These are phyloP conservation scores for Cataglyphis rosenhaueri DNA, from an alignment of 2,888 invertebrate genomes.

Conservation along the genomic window DNA sequence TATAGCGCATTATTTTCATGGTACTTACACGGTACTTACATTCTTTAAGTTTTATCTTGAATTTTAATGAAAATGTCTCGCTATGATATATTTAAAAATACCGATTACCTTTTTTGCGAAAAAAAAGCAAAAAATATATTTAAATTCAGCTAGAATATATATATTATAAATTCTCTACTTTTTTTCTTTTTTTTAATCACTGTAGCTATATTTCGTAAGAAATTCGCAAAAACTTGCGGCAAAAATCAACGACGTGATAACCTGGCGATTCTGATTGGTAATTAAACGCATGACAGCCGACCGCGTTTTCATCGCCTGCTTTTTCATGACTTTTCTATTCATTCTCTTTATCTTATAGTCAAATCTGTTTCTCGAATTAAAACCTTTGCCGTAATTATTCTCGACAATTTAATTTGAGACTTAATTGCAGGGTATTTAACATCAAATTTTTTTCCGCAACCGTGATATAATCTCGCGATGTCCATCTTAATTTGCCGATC, in stretches of 20 bases:
- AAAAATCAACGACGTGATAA: constrained; percentile 72
- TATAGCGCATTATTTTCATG: background rate
- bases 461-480: constrained; percentile 27
- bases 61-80: background rate
- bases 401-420: constrained; percentile 44
- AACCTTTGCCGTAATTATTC: constrained; percentile 26
- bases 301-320: constrained; percentile 68
- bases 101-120: background rate
- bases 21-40: background rate
- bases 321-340: constrained; percentile 51
- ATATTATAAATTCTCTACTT: background rate
- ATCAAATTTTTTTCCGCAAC: constrained; percentile 12
- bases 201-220: constrained; percentile 33
- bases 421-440: constrained; percentile 30
- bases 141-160: background rate
- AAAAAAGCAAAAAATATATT: background rate
- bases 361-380: constrained; percentile 38
- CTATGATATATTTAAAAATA: background rate
- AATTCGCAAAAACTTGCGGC: constrained; percentile 69
- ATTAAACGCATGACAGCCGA: constrained; percentile 81
- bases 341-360: constrained; percentile 33
- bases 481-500: background rate
- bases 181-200: background rate
- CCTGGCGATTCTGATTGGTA: constrained; percentile 81
- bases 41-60: constrained; percentile 8